Conservation (phyloP, 2,888 invertebrate genomes). For the Xiphydria camelus region DNA sequence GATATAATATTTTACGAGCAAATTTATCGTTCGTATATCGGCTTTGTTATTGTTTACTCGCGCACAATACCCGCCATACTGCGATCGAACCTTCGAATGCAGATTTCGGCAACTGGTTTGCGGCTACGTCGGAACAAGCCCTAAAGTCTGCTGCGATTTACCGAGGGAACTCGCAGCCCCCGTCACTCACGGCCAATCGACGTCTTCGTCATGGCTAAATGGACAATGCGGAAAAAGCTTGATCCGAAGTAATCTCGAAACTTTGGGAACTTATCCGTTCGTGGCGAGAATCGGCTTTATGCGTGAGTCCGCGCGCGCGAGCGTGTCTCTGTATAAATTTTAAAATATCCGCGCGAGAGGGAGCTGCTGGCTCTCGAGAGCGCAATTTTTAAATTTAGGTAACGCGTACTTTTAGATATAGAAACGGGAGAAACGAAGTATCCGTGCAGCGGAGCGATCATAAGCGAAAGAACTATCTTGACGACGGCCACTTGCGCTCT, state of each 20-base stretch:
- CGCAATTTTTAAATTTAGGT: not conserved
- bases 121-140: constrained; percentile 33
- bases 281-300: constrained; percentile 76
- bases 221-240: constrained; percentile 41
- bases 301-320: constrained; percentile 60
- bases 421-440: constrained; percentile 71
- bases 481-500: constrained; percentile 81
- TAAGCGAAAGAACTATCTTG: constrained; percentile 65
- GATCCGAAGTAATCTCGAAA: constrained; percentile 30
- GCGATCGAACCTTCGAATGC: too few relatives aligned
- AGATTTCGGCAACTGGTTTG: constrained; percentile 46
- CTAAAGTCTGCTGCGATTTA: constrained; percentile 41
- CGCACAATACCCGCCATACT: too few relatives aligned
- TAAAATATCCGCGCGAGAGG: too few relatives aligned
- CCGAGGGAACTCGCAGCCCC: constrained; percentile 12
- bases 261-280: constrained; percentile 75
- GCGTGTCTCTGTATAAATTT: too few relatives aligned
- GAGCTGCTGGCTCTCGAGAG: not conserved
- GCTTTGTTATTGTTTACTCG: too few relatives aligned
- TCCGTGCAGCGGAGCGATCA: constrained; percentile 77
- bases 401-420: constrained; percentile 61
- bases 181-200: constrained; percentile 7
- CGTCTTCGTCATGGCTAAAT: constrained; percentile 16
- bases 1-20: too few relatives aligned
- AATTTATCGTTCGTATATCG: too few relatives aligned